A percentile compares a stretch with the other conserved stretches of the same genome.
Evolutionary conservation across 1,140 invertebrate genomes (phyloP).

Genomic region (Orussus abietinus): DNA sequence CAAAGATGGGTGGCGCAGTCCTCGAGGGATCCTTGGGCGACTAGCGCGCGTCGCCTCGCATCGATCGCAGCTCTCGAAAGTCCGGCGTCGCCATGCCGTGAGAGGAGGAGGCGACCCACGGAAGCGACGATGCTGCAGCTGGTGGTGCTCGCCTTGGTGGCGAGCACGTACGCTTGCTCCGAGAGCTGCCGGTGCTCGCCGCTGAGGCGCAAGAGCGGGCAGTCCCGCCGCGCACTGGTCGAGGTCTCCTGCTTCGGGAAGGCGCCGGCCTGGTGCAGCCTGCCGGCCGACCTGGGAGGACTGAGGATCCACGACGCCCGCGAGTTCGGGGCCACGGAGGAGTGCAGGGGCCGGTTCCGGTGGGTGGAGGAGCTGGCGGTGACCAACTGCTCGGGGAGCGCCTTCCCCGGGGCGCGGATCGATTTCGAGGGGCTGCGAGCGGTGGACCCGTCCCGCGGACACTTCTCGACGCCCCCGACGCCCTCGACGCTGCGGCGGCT

Average conservation of each 20-base stretch:
- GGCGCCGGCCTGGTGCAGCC: slow-evolving; percentile 18
- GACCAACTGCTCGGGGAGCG: slow-evolving; percentile 36
- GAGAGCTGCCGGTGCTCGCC: slow-evolving; percentile 35
- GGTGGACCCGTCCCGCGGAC: slow-evolving; percentile 55
- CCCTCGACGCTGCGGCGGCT: slow-evolving; percentile 44
- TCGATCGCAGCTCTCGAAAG: background rate
- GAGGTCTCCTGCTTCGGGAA: slow-evolving; percentile 6
- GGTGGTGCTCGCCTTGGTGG: slow-evolving; percentile 42
- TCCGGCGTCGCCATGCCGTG: slow-evolving; percentile 23
- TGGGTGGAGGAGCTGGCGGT: slow-evolving; percentile 30
- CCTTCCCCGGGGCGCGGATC: slow-evolving; percentile 43
- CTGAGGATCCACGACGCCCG: slow-evolving; percentile 21
- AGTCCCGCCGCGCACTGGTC: background rate
- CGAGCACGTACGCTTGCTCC: slow-evolving; percentile 39
- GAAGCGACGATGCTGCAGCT: slow-evolving; percentile 40
- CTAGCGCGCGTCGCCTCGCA: slow-evolving; percentile 19
- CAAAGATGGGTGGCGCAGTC: slow-evolving; percentile 35
- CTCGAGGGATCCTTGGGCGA: slow-evolving; percentile 44
- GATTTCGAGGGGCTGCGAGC: slow-evolving; percentile 45
- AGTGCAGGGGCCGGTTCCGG: slow-evolving; percentile 15
- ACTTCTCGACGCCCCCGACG: slow-evolving; percentile 30
- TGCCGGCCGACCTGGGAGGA: slow-evolving; percentile 19
- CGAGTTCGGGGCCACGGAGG: slow-evolving; percentile 19
- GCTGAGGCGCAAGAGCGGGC: slow-evolving; percentile 3
- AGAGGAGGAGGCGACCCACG: slow-evolving; percentile 20